Evolutionary conservation across 2,113 vertebrate genomes (phyloP).

Genomic region (Pelobates fuscus): DNA sequence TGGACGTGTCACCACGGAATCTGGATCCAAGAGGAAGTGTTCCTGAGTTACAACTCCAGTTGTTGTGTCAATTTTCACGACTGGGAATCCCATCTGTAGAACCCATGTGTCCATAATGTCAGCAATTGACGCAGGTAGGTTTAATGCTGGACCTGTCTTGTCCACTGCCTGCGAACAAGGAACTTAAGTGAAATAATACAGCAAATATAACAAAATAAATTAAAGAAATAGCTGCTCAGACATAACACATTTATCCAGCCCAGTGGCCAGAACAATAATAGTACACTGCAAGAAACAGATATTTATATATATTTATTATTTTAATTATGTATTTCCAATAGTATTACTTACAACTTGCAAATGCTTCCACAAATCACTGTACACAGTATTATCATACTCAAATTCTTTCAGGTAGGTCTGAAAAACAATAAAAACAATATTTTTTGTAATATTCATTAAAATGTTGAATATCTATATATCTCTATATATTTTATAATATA

Average conservation of each 20-base stretch:
- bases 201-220: too few relatives aligned
- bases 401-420: constrained; percentile 84
- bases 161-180: constrained; percentile 59
- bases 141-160: fast-evolving
- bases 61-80: constrained; percentile 72
- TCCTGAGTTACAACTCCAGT: constrained; percentile 64
- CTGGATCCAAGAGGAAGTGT: constrained; percentile 81
- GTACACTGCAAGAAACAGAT: too few relatives aligned
- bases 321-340: too few relatives aligned
- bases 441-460: too few relatives aligned
- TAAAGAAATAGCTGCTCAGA: too few relatives aligned
- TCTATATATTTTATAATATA: not conserved
- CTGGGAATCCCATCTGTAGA: constrained; percentile 90
- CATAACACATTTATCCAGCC: too few relatives aligned
- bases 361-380: constrained; percentile 81
- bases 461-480: too few relatives aligned
- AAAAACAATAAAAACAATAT: constrained; percentile 4
- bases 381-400: constrained; percentile 75
- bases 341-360: constrained; percentile 76
- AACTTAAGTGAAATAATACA: not conserved
- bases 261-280: too few relatives aligned
- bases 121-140: constrained; percentile 39
- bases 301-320: too few relatives aligned
- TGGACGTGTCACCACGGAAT: constrained; percentile 57
- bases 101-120: constrained; percentile 88